A percentile compares a stretch with the other conserved stretches of the same genome.
These are phyloP conservation scores for Callyntrura guangdongensis DNA, from an alignment of 2,888 invertebrate species.

Conservation along the genomic window DNA sequence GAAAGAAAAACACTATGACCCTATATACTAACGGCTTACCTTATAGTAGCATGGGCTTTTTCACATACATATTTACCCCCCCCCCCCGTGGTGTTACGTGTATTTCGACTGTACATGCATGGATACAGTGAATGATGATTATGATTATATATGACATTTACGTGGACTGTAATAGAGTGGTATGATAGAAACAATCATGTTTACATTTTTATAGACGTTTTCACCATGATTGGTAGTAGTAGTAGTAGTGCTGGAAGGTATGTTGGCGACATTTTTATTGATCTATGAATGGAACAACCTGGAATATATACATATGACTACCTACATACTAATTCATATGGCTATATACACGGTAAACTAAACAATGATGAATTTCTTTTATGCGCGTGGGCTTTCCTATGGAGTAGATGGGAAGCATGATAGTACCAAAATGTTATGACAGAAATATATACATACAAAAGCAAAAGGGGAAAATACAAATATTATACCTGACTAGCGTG, in stretches of 20 bases:
- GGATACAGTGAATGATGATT: not conserved
- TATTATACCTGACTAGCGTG: not conserved
- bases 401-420: not conserved
- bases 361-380: slow-evolving; percentile 45
- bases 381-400: slow-evolving; percentile 32
- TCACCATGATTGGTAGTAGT: not conserved
- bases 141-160: slow-evolving; percentile 39
- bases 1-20: slow-evolving; percentile 56
- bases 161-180: not conserved
- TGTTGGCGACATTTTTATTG: slow-evolving; percentile 60
- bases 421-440: not conserved
- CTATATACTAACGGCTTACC: too few species aligned
- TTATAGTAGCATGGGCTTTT: not conserved
- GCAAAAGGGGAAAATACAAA: not conserved
- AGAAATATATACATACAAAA: not conserved
- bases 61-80: not conserved
- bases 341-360: not conserved
- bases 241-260: not conserved
- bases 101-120: not conserved
- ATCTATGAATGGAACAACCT: slow-evolving; percentile 67
- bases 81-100: not conserved
- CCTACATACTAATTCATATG: not conserved
- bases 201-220: slow-evolving; percentile 11
- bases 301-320: not conserved
- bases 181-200: not conserved